Evolutionary conservation across 2,113 vertebrate genomes (phyloP).

Genomic region (Callospermophilus lateralis): DNA sequence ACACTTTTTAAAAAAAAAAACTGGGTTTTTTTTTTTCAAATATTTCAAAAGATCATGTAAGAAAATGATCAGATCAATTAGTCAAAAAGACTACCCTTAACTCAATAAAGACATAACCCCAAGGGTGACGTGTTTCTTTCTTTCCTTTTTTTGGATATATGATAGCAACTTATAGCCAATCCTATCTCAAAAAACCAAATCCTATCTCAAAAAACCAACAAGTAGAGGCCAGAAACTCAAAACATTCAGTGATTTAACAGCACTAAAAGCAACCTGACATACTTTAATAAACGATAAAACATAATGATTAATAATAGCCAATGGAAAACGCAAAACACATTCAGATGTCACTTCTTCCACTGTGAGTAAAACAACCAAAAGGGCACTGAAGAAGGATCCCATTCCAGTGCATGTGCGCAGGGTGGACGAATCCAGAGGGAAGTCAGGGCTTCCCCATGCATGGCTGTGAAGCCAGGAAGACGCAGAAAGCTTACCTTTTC

Average conservation of each 20-base stretch:
- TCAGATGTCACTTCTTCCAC: not conserved
- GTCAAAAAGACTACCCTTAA: not conserved
- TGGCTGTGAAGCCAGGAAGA: too few relatives aligned
- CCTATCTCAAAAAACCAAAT: conserved; percentile 46
- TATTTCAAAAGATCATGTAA: conserved; percentile 47
- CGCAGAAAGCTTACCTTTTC: conserved; percentile 87
- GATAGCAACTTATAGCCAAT: conserved; percentile 34
- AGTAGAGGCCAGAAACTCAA: conserved; percentile 22
- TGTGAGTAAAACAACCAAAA: not conserved
- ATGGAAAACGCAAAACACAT: not conserved
- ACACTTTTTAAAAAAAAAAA: too few relatives aligned
- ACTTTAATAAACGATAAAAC: not conserved
- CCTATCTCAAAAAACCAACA: conserved; percentile 40
- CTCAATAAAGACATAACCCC: not conserved
- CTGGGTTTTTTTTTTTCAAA: not conserved
- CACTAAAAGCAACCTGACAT: not conserved
- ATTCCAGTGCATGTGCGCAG: not conserved
- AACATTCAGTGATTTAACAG: not conserved
- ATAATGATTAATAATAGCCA: not conserved
- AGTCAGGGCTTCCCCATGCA: too few relatives aligned
- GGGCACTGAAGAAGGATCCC: not conserved
- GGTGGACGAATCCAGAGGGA: not conserved
- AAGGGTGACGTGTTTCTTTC: conserved; percentile 24
- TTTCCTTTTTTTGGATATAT: not conserved
- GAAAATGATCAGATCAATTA: conserved; percentile 13